Evolutionary conservation across 1,140 invertebrate species (phyloP), one percentile per base, ranked within the genome.

Genomic region (Pseudomyrmex sp.): DNA sequence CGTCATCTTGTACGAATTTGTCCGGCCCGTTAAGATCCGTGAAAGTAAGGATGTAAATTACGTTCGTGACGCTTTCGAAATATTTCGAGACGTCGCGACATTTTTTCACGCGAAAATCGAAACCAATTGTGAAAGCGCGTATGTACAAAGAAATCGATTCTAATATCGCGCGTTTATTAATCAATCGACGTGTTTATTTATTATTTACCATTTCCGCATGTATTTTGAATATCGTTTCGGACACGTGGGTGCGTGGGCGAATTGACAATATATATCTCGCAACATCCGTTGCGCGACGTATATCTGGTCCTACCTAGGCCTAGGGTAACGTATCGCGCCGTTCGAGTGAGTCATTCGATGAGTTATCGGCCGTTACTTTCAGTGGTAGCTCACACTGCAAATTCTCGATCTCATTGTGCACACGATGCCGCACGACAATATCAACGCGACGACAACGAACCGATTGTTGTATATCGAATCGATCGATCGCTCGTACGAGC

Each of bases 351-450:
- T 87, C 85, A 89, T n/a, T 46, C 74, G 74, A 85, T 88, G 77
- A 88, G 70, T 88, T 88, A 88, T 88, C 72, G 70, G 52, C 63
- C 58, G 61, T 82, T 76, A 87, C 76, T 88, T 86, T 84, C 56
- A 68, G 18, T 84, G 61, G 26, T 54, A 26, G 26, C 62, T 52
- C 5, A 7, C 23, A 7, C 35, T 87, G 62, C 74, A 63, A 90
- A 90, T 85, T 89, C 85, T 80, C 82, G 56, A 61, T 77, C 85
- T 85, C 69, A 46, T 85, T 79, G 69, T 69, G 68, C 65, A 62
- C 69, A 62, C n/a, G 69, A 74, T 74, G 26, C 35, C 83, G 79
- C 73, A 61, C 79, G 65, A 85, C 87, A 72, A 66, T 84, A 82
- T 86, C 85, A 85, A 89, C 85, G 88, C 70, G 26, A 26, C 65